Evolutionary conservation across 2,888 invertebrate genomes (phyloP), one percentile per base, ranked within the genome.

Genomic region (Drosophila recens): DNA sequence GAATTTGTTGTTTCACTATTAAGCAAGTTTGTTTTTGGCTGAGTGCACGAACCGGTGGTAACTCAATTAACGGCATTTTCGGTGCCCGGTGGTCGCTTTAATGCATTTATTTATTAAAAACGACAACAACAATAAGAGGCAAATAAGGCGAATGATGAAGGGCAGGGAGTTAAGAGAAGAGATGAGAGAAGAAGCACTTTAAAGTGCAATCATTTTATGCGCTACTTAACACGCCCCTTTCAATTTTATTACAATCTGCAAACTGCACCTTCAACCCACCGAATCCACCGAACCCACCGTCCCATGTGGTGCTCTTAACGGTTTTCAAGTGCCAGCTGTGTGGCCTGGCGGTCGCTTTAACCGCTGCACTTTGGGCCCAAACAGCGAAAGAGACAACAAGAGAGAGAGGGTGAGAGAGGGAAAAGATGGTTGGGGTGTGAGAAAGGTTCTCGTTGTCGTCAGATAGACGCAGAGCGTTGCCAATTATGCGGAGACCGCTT

Each of bases 401-500:
- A 1, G 6, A 49, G 10, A 11, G 36, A 5, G 13, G 17, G 43
- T 1, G 46, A 15, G 15, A 48, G 9, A 52, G 9, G 3, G n/a
- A n/a, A 8, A 40, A 42, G 34, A 36, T 65, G 61, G 30, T 45
- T 33, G 59, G 42, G 57, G 72, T 56, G 58, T 38, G 30, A 52
- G 57, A 42, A 57, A 42, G 45, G 62, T 48, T 67, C 53, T 42
- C 30, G 34, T 13, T 49, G 56, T 46, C 67, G 54, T 45, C 57
- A 58, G 52, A 48, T 49, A 49, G 69, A 45, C 40, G 43, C 17
- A 51, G 45, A 43, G 45, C 36, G 65, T 73, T 84, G 75, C 79
- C 81, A 87, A 87, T 83, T 83, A 83, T 87, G 85, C 82, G 66
- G 68, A 56, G 80, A 79, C 75, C 82, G 85, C 87, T 72, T 80